These are phyloP conservation scores for Sarcophilus harrisii DNA, from an alignment of 2,797 vertebrate species.

Conservation along the genomic window DNA sequence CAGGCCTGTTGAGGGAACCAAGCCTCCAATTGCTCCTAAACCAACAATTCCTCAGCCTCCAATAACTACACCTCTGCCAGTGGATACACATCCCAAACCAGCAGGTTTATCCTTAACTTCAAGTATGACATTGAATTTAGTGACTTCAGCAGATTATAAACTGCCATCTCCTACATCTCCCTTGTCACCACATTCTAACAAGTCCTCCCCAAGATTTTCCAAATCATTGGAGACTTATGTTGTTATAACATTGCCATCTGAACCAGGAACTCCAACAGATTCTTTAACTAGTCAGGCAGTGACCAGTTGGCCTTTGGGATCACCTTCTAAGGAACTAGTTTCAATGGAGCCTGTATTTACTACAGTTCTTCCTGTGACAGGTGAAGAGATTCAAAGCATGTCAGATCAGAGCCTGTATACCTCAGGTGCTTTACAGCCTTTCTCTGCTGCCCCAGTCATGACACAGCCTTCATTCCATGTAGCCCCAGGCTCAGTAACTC, in stretches of 20 bases:
- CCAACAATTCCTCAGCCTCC: constrained; percentile 82
- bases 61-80: constrained; percentile 77
- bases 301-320: constrained; percentile 88
- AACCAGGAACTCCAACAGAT: constrained; percentile 96
- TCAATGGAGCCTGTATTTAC: constrained; percentile 88
- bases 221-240: constrained; percentile 96
- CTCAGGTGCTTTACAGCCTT: constrained; percentile 89
- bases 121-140: constrained; percentile 92
- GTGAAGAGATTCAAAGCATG: constrained; percentile 88
- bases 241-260: constrained; percentile 98
- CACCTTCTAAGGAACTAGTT: constrained; percentile 86
- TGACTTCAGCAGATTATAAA: constrained; percentile 91
- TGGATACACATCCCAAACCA: constrained; percentile 89
- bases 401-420: constrained; percentile 87
- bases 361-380: constrained; percentile 85
- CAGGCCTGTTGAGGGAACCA: constrained; percentile 91
- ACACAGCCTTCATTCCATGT: constrained; percentile 84
- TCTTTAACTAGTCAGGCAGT: constrained; percentile 90
- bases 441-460: constrained; percentile 88
- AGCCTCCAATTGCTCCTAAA: constrained; percentile 96
- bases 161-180: constrained; percentile 95
- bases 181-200: constrained; percentile 92
- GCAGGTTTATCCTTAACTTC: constrained; percentile 88
- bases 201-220: constrained; percentile 90
- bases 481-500: constrained; percentile 87